Evolutionary conservation across 2,888 invertebrate species (phyloP), one percentile per base, ranked within the genome.

Genomic region (Petrolisthes manimaculis): DNA sequence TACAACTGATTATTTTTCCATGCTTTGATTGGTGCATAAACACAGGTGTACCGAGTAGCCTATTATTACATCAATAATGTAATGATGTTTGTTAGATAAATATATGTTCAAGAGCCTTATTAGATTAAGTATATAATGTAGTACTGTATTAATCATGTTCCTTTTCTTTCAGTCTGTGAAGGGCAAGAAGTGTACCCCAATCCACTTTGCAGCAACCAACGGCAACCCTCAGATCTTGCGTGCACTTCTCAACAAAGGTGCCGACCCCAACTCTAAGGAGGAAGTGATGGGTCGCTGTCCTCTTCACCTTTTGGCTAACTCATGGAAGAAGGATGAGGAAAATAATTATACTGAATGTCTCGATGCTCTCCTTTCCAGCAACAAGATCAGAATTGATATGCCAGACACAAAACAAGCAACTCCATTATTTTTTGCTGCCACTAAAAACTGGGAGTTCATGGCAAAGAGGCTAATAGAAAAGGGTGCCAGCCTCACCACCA

Each of bases 341-440:
- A 80, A 81, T 55, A 80, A 81, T 53, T 89, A 55, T 81, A 89
- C 83, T 24, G 77, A 37, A 4, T 78, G 80, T 54, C 75, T 90
- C 6, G 89, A 83, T 75, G 79, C 71, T 53, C 86, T 91, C 18
- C 69, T 91, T 61, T n/a, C 78, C 1, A 69, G 80, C 53, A 86
- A 86, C 51, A 85, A 84, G n/a, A 85, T 90, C n/a, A 84, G 84
- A 51, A 81, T 91, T 18, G 89, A 91, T 71, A 77, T 67, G 51
- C 54, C 56, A 12, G 91, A 91, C 80, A 85, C 80, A n/a, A 89
- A 61, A 56, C 77, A 75, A 14, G 53, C 83, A 53, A 89, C 90
- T 12, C 89, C 91, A 14, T 81, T 91, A 12, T 90, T 87, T 80
- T 74, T 91, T 83, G 91, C 91, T n/a, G 91, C 91, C 55, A 81